Evolutionary conservation across 2,113 vertebrate genomes (phyloP).

Genomic region (Solea solea): DNA sequence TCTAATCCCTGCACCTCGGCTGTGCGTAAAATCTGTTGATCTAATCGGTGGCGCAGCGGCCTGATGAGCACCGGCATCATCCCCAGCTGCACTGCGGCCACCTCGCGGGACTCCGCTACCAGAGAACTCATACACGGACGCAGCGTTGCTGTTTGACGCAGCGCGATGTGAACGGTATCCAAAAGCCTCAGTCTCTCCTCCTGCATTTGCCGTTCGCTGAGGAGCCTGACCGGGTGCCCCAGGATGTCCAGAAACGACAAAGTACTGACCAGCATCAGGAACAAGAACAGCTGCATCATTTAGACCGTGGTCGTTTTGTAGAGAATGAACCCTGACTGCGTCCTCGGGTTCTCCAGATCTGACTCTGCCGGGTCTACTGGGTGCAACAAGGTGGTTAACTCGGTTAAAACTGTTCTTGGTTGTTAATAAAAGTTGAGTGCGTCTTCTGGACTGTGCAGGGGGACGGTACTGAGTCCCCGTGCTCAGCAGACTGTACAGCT

Average conservation of each 20-base stretch:
- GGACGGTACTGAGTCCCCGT: conserved; percentile 75
- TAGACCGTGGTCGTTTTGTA: conserved; percentile 23
- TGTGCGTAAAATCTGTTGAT: conserved; percentile 37
- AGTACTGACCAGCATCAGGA: conserved; percentile 55
- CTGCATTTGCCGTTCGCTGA: neutral
- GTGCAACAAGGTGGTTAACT: conserved; percentile 4
- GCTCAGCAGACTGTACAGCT: conserved; percentile 77
- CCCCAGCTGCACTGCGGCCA: conserved; percentile 29
- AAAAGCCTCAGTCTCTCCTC: neutral
- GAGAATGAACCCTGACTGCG: neutral
- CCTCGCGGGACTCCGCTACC: conserved; percentile 67
- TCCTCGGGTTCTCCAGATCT: conserved; percentile 5
- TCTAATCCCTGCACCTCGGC: neutral
- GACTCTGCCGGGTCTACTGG: conserved; percentile 24
- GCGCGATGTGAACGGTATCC: neutral
- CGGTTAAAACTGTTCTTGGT: conserved; percentile 24
- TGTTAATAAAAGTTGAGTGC: conserved; percentile 61
- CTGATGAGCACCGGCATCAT: conserved; percentile 2
- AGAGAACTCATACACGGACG: conserved; percentile 59
- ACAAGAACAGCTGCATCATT: conserved; percentile 39
- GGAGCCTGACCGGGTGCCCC: conserved; percentile 18
- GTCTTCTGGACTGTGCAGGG: conserved; percentile 48
- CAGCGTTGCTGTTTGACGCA: conserved; percentile 22
- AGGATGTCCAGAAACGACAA: conserved; percentile 33
- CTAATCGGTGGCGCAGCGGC: neutral